Conservation (phyloP, 2,113 vertebrate species). For the Amphilophus citrinellus region DNA sequence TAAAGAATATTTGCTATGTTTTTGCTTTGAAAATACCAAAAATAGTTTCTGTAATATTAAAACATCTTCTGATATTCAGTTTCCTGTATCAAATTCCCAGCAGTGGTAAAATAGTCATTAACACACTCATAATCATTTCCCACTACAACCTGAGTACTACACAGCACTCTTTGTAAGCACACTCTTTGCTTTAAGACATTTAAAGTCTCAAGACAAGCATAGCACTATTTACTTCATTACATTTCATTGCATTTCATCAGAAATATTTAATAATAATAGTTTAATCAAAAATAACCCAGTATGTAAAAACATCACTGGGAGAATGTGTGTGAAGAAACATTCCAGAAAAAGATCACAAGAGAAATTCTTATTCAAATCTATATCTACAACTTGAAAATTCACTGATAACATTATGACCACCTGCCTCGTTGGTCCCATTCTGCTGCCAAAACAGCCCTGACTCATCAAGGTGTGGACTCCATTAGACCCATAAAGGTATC, state of each 20-base stretch:
- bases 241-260: neutral
- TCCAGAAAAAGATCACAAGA: neutral
- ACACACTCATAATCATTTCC: neutral
- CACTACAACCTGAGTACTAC: neutral
- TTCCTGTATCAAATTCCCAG: neutral
- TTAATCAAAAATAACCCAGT: neutral
- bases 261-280: neutral
- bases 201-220: neutral
- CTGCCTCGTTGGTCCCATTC: too few species aligned
- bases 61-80: neutral
- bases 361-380: neutral
- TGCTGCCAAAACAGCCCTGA: too few species aligned
- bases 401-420: too few species aligned
- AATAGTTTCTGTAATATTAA: too few species aligned
- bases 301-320: neutral
- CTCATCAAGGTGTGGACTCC: too few species aligned
- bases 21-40: neutral
- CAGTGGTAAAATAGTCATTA: neutral
- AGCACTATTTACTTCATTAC: neutral
- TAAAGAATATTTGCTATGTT: neutral
- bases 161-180: neutral
- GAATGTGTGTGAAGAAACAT: too few species aligned
- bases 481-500: too few species aligned
- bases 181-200: neutral
- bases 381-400: neutral